These are phyloP conservation scores for Capitella teleta DNA, from an alignment of 1,140 invertebrate genomes.

Conservation along the genomic window DNA sequence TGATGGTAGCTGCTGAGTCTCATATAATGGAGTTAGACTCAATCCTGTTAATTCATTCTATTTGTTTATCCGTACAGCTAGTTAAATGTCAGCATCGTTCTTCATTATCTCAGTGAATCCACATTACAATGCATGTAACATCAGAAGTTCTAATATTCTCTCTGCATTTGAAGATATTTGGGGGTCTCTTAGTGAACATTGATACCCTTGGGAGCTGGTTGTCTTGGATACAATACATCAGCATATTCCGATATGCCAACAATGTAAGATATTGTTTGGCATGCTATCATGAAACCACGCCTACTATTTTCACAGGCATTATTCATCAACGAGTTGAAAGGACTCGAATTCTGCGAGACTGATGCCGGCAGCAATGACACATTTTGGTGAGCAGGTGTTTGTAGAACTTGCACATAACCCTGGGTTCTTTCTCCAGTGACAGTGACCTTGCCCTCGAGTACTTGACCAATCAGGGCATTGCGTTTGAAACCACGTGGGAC, in stretches of 20 bases:
- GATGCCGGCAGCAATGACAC: conserved; percentile 9
- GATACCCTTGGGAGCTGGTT: conserved; percentile 28
- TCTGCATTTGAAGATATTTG: conserved; percentile 44
- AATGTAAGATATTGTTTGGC: conserved; percentile 27
- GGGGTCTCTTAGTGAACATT: conserved; percentile 37
- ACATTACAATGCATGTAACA: no score
- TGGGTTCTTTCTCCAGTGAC: neutral
- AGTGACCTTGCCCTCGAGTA: conserved; percentile 10
- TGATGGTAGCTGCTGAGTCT: conserved; percentile 41
- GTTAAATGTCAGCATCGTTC: no score
- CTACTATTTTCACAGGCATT: conserved; percentile 23
- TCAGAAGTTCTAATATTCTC: no score
- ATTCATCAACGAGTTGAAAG: conserved; percentile 34
- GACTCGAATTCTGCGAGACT: conserved; percentile 18
- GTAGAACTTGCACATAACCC: no score
- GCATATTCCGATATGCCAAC: conserved; percentile 35
- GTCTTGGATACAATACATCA: conserved; percentile 36
- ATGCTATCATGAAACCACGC: no score
- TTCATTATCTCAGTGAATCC: no score
- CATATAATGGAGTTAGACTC: no score
- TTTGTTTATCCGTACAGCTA: no score
- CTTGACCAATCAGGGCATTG: conserved; percentile 21
- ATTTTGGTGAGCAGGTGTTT: neutral
- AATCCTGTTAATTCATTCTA: no score
- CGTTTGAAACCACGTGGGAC: conserved; percentile 24